Percentiles rank a stretch among this genome's conserved stretches.
These are phyloP conservation scores for Zaprionus bogoriensis DNA, from an alignment of 2,888 invertebrate species.

Conservation along the genomic window DNA sequence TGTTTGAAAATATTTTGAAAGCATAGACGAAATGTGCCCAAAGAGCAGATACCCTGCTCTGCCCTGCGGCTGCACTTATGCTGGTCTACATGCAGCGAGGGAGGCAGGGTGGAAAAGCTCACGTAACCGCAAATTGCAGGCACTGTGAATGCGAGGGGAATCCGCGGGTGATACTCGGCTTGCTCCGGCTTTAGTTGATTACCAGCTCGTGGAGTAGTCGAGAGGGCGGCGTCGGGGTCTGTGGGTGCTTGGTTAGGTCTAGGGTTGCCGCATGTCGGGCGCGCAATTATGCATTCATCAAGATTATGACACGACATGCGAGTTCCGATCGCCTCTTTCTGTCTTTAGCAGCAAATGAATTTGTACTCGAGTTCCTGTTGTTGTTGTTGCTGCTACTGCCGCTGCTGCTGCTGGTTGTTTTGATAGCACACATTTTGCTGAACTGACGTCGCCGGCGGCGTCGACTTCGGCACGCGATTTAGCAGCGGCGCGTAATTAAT, in stretches of 20 bases:
- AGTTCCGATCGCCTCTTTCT: slow-evolving; percentile 60
- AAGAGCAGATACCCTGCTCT: neutral
- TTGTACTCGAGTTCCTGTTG: slow-evolving; percentile 64
- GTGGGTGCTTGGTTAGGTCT: neutral
- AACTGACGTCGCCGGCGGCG: slow-evolving; percentile 26
- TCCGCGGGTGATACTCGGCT: neutral
- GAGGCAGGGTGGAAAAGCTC: slow-evolving; percentile 35
- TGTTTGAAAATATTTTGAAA: slow-evolving; percentile 71
- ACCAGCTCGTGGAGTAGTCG: neutral
- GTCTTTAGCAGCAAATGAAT: slow-evolving; percentile 74
- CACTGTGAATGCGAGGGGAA: slow-evolving; percentile 5
- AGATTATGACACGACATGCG: slow-evolving; percentile 81
- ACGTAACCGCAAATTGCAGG: slow-evolving; percentile 43
- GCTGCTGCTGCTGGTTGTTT: slow-evolving; percentile 45
- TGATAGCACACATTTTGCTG: slow-evolving; percentile 74
- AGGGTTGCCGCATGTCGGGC: slow-evolving; percentile 54
- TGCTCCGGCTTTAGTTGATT: slow-evolving; percentile 1
- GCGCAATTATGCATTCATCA: slow-evolving; percentile 82
- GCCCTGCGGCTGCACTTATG: slow-evolving; percentile 47
- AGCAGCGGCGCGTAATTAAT: slow-evolving; percentile 78
- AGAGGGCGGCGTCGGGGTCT: slow-evolving; percentile 1
- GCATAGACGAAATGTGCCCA: slow-evolving; percentile 26
- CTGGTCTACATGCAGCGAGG: slow-evolving; percentile 77
- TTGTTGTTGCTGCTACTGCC: slow-evolving; percentile 9
- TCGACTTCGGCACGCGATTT: slow-evolving; percentile 73